These are phyloP conservation scores for Drosophila pegasa DNA, from an alignment of 2,888 invertebrate genomes.

Conservation along the genomic window DNA sequence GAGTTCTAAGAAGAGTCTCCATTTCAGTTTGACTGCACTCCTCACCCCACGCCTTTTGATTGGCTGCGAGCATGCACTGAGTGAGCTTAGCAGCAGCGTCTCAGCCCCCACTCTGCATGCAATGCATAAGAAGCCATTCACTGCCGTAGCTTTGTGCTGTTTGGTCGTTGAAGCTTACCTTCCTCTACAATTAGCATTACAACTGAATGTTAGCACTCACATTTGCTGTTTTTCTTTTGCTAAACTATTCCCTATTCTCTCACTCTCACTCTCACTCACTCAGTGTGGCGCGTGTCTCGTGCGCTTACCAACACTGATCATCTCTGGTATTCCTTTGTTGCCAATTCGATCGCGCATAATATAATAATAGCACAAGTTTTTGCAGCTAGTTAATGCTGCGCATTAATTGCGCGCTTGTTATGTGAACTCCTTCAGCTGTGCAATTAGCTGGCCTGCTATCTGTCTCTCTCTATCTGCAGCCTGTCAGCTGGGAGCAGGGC, in stretches of 20 bases:
- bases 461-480: constrained; percentile 33
- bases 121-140: too few species aligned
- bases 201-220: background rate
- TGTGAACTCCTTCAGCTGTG: constrained; percentile 5
- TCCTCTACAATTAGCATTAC: background rate
- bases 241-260: background rate
- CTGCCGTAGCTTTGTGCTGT: background rate
- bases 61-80: background rate
- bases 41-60: too few species aligned
- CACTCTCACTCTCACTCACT: background rate
- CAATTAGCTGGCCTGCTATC: constrained; percentile 67
- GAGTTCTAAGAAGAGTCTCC: background rate
- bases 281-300: background rate
- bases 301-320: constrained; percentile 22
- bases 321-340: constrained; percentile 5
- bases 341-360: constrained; percentile 37
- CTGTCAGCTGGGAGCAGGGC: constrained; percentile 59
- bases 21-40: too few species aligned
- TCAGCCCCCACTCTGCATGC: background rate
- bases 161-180: background rate
- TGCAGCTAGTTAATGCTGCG: constrained; percentile 17
- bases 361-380: constrained; percentile 11
- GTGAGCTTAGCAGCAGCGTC: background rate
- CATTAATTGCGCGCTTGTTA: constrained; percentile 54
- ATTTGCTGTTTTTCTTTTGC: background rate